Percentiles rank a stretch among this genome's conserved stretches.
Conservation (phyloP, 1,140 invertebrate species). For the Drosophila kikkawai region DNA sequence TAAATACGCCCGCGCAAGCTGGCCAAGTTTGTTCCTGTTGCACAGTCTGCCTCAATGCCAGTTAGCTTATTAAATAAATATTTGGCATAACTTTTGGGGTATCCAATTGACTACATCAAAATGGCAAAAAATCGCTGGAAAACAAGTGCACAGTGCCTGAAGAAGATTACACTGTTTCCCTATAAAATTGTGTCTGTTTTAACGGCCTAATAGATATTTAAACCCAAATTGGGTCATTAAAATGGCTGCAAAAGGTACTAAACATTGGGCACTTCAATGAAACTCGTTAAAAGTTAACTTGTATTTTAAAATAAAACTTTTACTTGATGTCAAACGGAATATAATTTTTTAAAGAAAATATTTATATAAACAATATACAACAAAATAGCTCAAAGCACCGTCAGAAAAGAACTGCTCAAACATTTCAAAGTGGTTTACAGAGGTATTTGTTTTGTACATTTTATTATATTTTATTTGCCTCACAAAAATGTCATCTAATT, state of each 20-base stretch:
- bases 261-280: not conserved
- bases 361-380: not conserved
- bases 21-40: constrained; percentile 47
- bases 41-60: constrained; percentile 37
- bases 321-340: not conserved
- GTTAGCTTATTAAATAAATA: constrained; percentile 75
- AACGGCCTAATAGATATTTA: not conserved
- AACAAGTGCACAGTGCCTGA: too few relatives aligned
- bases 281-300: not conserved
- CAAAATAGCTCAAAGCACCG: not conserved
- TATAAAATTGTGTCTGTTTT: not conserved
- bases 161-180: constrained; percentile 14
- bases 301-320: not conserved
- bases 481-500: too few relatives aligned
- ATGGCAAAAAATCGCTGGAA: constrained; percentile 5
- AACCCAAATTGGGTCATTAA: constrained; percentile 6
- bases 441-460: not conserved
- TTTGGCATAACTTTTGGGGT: constrained; percentile 59
- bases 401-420: not conserved
- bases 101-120: constrained; percentile 37
- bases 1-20: constrained; percentile 50
- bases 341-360: not conserved
- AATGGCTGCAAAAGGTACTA: not conserved
- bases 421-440: too few relatives aligned
- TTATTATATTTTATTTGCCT: too few relatives aligned